Base-by-base conservation (phyloP, 1,140 invertebrate genomes). In the Drosophila kikkawai region DNA sequence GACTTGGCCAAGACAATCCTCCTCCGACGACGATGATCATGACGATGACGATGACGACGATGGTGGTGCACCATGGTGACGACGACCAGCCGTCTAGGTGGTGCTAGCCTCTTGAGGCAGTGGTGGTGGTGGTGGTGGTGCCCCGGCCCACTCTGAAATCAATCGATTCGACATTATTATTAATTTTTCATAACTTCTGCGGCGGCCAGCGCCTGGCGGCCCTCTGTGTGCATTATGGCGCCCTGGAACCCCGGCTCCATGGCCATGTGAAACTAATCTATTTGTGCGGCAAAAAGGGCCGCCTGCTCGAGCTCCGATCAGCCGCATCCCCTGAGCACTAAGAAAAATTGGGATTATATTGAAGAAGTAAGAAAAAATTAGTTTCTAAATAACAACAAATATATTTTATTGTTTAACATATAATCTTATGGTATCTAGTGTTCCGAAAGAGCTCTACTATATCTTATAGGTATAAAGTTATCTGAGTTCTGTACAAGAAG, bases 141-240 rank as follows among this genome's bases (percentile, higher is more conserved):
- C 47, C 65, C 65, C 69, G 60, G 57, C 66, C 57, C 80, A 58
- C 75, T 73, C 85, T 90, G 85, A 92, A 92, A 92, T 92, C 91
- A 92, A 92, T 92, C 91, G 91, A 92, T 92, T 92, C 91, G 91
- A 92, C 91, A 92, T 92, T 92, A 92, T 92, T 92, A 92, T 92
- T 92, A 92, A 92, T 92, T 92, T 92, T 92, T 92, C 91, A 92
- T 92, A 92, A 92, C 91, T 92, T 92, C 91, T 92, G 91, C 90
- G 80, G 90, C 85, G 80, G 82, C 85, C 76, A 71, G 73, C 76
- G 70, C 76, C 83, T 84, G 69, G 68, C 83, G 64, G 76, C 78
- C 82, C 91, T 73, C 66, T 85, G 79, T 91, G 86, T 87, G 87
- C 82, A 91, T 83, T 91, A 91, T 86, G 87, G 84, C 84, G 84